Evolutionary conservation across 2,888 invertebrate species (phyloP), one percentile per base, ranked within the genome.

Genomic region (Drosophila anomelani): DNA sequence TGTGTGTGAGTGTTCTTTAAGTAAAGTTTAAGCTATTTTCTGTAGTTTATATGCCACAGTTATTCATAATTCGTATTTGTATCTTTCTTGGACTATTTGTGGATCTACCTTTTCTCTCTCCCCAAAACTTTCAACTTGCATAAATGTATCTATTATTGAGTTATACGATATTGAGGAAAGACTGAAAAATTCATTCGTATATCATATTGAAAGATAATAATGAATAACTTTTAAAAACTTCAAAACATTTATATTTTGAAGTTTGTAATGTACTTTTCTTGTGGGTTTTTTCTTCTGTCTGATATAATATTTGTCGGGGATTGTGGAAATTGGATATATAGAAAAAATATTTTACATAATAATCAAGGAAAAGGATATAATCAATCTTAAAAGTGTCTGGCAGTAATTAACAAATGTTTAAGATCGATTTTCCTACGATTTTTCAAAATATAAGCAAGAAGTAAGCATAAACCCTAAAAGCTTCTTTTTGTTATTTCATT

Each of bases 401-500:
- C 12, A 17, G 29, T 29, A 6, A 17, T 29, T 29, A 3, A 32
- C 1, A 12, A 29, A 13, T 32, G 8, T 51, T 20, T 20, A 4
- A 4, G 3, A 5, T n/a, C 4, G 15, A 46, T n/a, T 4, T 29
- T 5, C 26, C 26, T n/a, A 5, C 9, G 17, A 2, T 32, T 32
- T 12, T 49, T 15, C 1, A 13, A 17, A 12, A 17, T 32, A 13
- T 10, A n/a, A n/a, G 8, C 17, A 4, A 41, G 10, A 17, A 23
- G 23, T 4, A 23, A 23, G 23, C 23, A 17, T 7, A 29, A 6
- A 5, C 2, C n/a, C 46, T 15, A 17, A 32, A 17, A 17, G 49
- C 29, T 12, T 34, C 8, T 32, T 43, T 43, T 60, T 60, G 60
- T 55, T 61, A 5, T 61, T 61, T 61, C 60, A 61, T 61, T 61